phyloP scores from a whole-genome alignment of 2,888 invertebrate genomes.

The Adela reaumurella region DNA sequence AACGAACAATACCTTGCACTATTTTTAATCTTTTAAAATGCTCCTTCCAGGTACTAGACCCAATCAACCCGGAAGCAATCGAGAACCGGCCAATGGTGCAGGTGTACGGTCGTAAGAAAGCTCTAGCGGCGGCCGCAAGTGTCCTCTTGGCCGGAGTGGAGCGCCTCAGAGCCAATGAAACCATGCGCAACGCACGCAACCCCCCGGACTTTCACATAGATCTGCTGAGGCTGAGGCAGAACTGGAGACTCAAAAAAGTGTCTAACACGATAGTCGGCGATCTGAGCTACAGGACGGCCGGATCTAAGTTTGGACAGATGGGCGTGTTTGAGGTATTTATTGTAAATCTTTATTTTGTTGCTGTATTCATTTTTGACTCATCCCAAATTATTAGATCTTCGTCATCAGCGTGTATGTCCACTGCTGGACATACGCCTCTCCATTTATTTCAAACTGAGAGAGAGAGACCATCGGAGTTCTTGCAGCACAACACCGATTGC shows the following conservation, averaged over 20 bases:
- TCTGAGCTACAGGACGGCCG: slow-evolving; percentile 92
- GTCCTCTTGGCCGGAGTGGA: slow-evolving; percentile 86
- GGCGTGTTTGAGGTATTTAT: slow-evolving; percentile 97
- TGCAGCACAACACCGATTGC: too few relatives aligned
- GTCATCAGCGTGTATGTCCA: too few relatives aligned
- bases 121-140: slow-evolving; percentile 79
- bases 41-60: slow-evolving; percentile 72
- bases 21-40: too few relatives aligned
- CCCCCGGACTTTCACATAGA: slow-evolving; percentile 92
- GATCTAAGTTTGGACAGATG: slow-evolving; percentile 89
- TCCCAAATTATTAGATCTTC: too few relatives aligned
- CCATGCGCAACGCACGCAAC: slow-evolving; percentile 66
- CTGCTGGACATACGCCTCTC: too few relatives aligned
- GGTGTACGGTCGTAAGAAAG: slow-evolving; percentile 91
- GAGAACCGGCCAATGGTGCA: slow-evolving; percentile 86
- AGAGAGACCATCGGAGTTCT: too few relatives aligned
- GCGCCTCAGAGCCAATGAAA: slow-evolving; percentile 77
- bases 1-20: too few relatives aligned
- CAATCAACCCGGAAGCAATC: slow-evolving; percentile 77
- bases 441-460: too few relatives aligned
- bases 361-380: too few relatives aligned
- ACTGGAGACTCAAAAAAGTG: slow-evolving; percentile 95
- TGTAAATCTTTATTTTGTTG: too few relatives aligned
- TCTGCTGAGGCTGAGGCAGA: slow-evolving; percentile 80
- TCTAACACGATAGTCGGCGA: slow-evolving; percentile 94